A percentile compares a stretch with the other conserved stretches of the same genome.
Conservation (phyloP, 2,888 invertebrate species). For the Lysandra bellargus region DNA sequence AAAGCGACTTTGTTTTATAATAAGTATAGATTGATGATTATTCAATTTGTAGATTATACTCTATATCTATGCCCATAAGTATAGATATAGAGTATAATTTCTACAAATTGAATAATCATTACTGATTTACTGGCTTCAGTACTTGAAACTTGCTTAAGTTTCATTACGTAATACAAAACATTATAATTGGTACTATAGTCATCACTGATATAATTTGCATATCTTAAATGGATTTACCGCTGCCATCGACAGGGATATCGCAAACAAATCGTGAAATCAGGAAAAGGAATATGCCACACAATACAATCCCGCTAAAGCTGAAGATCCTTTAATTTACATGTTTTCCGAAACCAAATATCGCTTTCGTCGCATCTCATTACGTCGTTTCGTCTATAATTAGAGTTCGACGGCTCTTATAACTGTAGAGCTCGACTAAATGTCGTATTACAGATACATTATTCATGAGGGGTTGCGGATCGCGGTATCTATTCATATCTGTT, state of each 20-base stretch:
- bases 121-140: not conserved
- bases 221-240: slow-evolving; percentile 26
- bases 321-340: slow-evolving; percentile 67
- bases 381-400: slow-evolving; percentile 54
- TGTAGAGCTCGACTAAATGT: slow-evolving; percentile 54
- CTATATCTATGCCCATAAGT: no score
- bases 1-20: no score
- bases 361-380: slow-evolving; percentile 46
- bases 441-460: slow-evolving; percentile 58
- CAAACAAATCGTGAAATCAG: slow-evolving; percentile 35
- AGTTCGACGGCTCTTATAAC: slow-evolving; percentile 57
- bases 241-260: slow-evolving; percentile 34
- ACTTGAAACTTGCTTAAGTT: no score
- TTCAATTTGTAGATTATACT: no score
- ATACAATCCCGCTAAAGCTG: slow-evolving; percentile 28
- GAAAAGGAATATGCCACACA: slow-evolving; percentile 37
- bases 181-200: not conserved
- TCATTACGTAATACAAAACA: not conserved
- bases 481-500: slow-evolving; percentile 52
- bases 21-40: no score
- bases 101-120: not conserved
- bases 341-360: slow-evolving; percentile 70
- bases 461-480: slow-evolving; percentile 60
- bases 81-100: not conserved
- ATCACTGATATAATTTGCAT: slow-evolving; percentile 15